A percentile compares a stretch with the other conserved stretches of the same genome.
phyloP scores from a whole-genome alignment of 2,113 vertebrate genomes.

The Amazona vittata region DNA sequence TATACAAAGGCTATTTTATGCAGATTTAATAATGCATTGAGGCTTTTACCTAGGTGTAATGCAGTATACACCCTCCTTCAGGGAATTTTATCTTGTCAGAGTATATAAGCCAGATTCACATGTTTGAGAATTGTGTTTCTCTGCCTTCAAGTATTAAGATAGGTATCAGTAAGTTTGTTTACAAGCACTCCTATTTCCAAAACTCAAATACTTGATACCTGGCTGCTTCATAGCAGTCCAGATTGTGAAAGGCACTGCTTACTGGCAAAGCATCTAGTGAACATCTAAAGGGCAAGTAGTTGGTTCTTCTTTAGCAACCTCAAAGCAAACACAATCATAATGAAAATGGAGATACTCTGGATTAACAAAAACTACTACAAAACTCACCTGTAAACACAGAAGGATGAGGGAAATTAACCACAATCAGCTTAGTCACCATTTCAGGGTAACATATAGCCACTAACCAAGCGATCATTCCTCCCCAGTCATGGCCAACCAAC shows the following conservation, averaged over 20 bases:
- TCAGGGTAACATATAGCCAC: slow-evolving; percentile 95
- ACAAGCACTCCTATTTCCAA: background rate
- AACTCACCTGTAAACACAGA: slow-evolving; percentile 88
- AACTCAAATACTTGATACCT: background rate
- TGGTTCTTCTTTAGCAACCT: background rate
- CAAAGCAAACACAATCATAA: background rate
- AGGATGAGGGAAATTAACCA: slow-evolving; percentile 95
- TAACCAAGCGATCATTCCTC: slow-evolving; percentile 94
- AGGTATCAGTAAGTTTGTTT: background rate
- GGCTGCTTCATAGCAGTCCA: background rate
- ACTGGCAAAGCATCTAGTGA: background rate
- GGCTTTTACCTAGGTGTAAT: background rate
- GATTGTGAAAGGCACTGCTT: background rate
- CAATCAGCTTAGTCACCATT: slow-evolving; percentile 94
- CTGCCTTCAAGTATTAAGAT: background rate
- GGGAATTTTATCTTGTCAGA: background rate
- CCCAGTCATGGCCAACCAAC: slow-evolving; percentile 96
- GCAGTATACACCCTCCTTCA: background rate
- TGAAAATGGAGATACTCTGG: background rate
- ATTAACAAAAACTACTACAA: background rate
- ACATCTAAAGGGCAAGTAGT: background rate
- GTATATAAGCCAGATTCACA: background rate
- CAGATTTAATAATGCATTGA: background rate
- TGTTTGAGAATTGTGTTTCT: background rate
- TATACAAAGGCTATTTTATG: background rate